phyloP scores from a whole-genome alignment of 2,888 invertebrate species.

The Nebria salina region DNA sequence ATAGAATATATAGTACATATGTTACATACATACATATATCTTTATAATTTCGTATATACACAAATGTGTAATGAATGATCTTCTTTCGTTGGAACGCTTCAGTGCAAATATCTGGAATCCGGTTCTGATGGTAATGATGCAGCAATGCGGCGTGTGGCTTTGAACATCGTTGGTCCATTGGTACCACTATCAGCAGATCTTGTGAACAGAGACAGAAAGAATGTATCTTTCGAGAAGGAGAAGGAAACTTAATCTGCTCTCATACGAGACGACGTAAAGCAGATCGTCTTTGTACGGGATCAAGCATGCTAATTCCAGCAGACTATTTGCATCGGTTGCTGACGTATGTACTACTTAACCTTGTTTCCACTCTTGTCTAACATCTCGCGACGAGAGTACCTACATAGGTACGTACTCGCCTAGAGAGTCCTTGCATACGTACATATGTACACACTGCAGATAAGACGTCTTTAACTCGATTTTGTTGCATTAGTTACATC shows the following conservation, averaged over 20 bases:
- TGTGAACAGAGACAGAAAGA: not conserved
- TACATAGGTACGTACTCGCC: not conserved
- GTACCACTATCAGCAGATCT: conserved; percentile 12
- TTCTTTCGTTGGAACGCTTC: not conserved
- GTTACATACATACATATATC: no score
- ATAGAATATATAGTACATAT: no score
- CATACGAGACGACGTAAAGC: not conserved
- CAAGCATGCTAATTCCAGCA: conserved; percentile 16
- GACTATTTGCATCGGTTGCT: conserved; percentile 17
- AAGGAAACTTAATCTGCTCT: not conserved
- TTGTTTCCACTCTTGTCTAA: conserved; percentile 8
- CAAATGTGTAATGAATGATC: not conserved
- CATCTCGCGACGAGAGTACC: not conserved
- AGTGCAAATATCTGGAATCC: not conserved
- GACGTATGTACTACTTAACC: conserved; percentile 11
- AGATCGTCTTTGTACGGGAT: conserved; percentile 11
- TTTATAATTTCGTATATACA: no score
- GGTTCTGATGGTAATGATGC: not conserved
- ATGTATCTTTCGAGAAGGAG: conserved; percentile 1
- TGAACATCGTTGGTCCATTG: conserved; percentile 5
- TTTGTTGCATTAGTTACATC: conserved; percentile 38
- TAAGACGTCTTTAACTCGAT: conserved; percentile 29
- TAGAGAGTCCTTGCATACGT: not conserved
- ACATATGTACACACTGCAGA: not conserved
- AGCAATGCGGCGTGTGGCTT: conserved; percentile 2